Conservation (phyloP, 2,113 vertebrate species). For the Mellivora capensis region DNA sequence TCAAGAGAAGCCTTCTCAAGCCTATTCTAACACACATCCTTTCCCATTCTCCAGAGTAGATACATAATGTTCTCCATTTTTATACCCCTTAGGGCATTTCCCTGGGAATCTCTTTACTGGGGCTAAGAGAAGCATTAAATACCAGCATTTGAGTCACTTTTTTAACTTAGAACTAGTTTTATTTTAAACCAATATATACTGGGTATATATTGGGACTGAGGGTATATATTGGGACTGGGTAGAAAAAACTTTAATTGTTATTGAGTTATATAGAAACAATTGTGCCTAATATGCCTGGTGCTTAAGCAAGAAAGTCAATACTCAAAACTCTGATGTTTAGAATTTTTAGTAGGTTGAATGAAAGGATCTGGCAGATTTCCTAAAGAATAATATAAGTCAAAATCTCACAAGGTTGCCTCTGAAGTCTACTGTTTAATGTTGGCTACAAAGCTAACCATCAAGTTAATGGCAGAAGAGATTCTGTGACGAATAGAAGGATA, state of each 20-base stretch:
- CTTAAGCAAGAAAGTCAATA: background rate
- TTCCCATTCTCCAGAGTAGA: background rate
- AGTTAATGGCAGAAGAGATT: background rate
- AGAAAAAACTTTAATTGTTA: background rate
- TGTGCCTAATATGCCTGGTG: background rate
- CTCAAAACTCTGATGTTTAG: background rate
- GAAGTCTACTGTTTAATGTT: slow-evolving; percentile 29
- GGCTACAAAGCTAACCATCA: background rate
- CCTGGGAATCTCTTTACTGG: background rate
- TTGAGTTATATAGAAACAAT: slow-evolving; percentile 30
- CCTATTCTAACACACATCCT: background rate
- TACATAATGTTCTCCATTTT: background rate
- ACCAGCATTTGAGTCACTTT: background rate
- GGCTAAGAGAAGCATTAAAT: background rate
- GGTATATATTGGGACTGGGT: background rate
- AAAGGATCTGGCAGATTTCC: background rate
- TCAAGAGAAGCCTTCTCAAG: background rate
- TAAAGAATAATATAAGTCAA: slow-evolving; percentile 31
- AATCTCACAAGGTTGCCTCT: background rate
- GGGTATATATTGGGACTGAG: too few species aligned
- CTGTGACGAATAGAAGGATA: background rate
- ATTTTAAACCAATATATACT: slow-evolving; percentile 14
- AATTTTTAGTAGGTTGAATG: background rate
- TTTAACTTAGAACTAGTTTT: slow-evolving; percentile 16
- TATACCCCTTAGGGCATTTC: background rate